Conservation (phyloP, 2,888 invertebrate species). For the Dioctria linearis region DNA sequence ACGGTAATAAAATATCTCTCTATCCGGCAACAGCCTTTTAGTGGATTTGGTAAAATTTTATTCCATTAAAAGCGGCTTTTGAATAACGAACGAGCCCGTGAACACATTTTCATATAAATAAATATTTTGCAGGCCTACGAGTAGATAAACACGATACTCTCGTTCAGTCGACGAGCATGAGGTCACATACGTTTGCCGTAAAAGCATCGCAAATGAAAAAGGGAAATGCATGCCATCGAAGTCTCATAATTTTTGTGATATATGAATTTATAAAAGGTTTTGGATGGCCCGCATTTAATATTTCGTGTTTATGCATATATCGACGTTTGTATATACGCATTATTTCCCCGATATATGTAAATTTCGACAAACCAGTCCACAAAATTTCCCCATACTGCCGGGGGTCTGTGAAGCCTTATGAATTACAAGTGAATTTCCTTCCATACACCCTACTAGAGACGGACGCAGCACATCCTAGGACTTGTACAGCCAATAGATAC, state of each 20-base stretch:
- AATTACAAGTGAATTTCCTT: slow-evolving; percentile 11
- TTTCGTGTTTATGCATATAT: slow-evolving; percentile 27
- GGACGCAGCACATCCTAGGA: no score
- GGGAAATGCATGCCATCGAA: slow-evolving; percentile 42
- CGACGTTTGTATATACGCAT: slow-evolving; percentile 30
- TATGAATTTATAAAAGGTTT: slow-evolving; percentile 50
- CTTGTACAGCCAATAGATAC: no score
- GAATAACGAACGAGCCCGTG: slow-evolving; percentile 38
- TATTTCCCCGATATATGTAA: slow-evolving; percentile 32
- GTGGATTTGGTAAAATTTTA: slow-evolving; percentile 28
- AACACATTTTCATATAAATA: slow-evolving; percentile 43
- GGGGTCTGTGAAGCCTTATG: slow-evolving; percentile 2
- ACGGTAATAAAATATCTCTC: slow-evolving; percentile 18
- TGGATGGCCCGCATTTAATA: slow-evolving; percentile 47
- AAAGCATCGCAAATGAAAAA: slow-evolving; percentile 34
- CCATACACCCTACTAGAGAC: neutral
- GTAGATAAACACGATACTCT: slow-evolving; percentile 25
- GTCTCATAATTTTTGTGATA: slow-evolving; percentile 46
- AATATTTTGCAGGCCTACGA: slow-evolving; percentile 13
- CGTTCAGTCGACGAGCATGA: slow-evolving; percentile 1
- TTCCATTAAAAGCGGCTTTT: slow-evolving; percentile 19
- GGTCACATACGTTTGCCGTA: slow-evolving; percentile 7
- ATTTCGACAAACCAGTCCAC: neutral
- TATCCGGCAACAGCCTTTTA: slow-evolving; percentile 8
- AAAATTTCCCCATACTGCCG: neutral